Conservation (phyloP, 1,140 invertebrate species). For the Cydia fagiglandana region DNA sequence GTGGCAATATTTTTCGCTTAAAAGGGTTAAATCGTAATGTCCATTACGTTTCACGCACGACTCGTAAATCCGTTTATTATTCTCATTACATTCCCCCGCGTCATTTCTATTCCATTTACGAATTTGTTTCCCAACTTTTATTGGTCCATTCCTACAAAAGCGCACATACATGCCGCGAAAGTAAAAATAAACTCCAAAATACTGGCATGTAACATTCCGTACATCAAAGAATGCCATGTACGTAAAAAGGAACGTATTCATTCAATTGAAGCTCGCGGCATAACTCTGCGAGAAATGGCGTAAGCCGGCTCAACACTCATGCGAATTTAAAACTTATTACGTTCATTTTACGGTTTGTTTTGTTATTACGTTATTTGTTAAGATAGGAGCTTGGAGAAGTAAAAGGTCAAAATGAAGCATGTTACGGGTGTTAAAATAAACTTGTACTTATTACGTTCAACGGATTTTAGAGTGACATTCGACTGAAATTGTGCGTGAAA, state of each 20-base stretch:
- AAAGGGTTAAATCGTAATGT: slow-evolving; percentile 13
- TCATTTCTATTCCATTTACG: slow-evolving; percentile 23
- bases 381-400: not conserved
- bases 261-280: not conserved
- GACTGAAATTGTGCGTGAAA: slow-evolving; percentile 24
- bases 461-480: slow-evolving; percentile 7
- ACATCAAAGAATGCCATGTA: slow-evolving; percentile 27
- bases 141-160: slow-evolving; percentile 17
- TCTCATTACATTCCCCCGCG: slow-evolving; percentile 6
- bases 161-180: not conserved
- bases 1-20: not conserved
- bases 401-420: not conserved
- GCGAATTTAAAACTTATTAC: not conserved
- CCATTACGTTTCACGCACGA: not conserved
- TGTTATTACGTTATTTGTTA: not conserved
- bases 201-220: slow-evolving; percentile 24
- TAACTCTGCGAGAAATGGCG: not conserved
- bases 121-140: slow-evolving; percentile 26
- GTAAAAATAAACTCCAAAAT: slow-evolving; percentile 29
- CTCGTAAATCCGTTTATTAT: slow-evolving; percentile 14
- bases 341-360: not conserved
- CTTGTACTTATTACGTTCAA: not conserved
- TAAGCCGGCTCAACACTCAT: no score
- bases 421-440: slow-evolving; percentile 6
- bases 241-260: slow-evolving; percentile 25